Evolutionary conservation across 1,140 invertebrate species (phyloP), one percentile per base, ranked within the genome.

Genomic region (Tetramorium parvispinum): DNA sequence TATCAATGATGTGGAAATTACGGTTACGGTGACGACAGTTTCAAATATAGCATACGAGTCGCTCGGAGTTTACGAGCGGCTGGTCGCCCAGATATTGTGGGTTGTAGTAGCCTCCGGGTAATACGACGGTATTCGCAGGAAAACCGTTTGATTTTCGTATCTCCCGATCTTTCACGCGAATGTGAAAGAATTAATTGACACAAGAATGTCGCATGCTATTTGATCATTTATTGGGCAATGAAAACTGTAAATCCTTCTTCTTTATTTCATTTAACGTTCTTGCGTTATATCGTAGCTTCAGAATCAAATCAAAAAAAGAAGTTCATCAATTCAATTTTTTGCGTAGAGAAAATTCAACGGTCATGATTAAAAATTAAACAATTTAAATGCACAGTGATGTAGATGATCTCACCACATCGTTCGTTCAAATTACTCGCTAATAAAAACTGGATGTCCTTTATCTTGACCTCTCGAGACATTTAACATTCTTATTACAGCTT

Each of bases 361-460:
- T 27, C 2, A 13, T 37, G 16, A 63, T 61, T 46, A 5, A 46
- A 77, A 77, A 24, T 57, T 16, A 10, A 51, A 18, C 4, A 10
- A 5, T 61, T 65, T 43, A 77, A 57, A 75, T 37, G 32, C 43
- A 61, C 27, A 73, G 32, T 78, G 57, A 21, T 3, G 37, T 55
- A 10, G 21, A 59, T 81, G 63, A 63, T 21, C 51, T 66, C 37
- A 46, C 18, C 46, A 24, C 7, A 59, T 57, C 18, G 16, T 32
- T 4, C 46, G 55, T 70, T 87, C 24, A 43, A 61, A 87, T 83
- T 85, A 55, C 71, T 24, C 7, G 6, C 27, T 18, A 21, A 78
- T 79, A 82, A 85, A 87, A 83, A 89, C 77, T 21, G 61, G 70
- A 86, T 86, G 77, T 40, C 2, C 24, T 51, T 49, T 3, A 18